phyloP scores from a whole-genome alignment of 2,888 invertebrate species.

The Branchipolynoe longqiensis region DNA sequence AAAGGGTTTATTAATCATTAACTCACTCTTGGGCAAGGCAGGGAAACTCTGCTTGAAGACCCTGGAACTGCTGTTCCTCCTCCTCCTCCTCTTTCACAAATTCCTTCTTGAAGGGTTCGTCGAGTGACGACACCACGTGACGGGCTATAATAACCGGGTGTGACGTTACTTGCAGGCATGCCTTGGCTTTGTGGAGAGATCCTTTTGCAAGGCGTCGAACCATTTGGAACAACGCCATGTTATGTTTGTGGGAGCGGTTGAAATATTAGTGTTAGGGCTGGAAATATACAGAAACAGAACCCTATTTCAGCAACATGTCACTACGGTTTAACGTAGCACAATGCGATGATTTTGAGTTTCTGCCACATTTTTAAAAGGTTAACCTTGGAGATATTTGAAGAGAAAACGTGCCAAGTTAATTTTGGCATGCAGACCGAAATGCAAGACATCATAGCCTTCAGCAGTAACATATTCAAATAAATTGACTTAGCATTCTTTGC shows the following conservation, averaged over 20 bases:
- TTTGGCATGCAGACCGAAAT: too few relatives aligned
- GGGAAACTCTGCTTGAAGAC: slow-evolving; percentile 77
- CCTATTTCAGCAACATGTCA: too few relatives aligned
- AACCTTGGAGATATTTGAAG: too few relatives aligned
- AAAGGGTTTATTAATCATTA: not conserved
- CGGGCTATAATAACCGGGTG: not conserved
- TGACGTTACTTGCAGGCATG: not conserved
- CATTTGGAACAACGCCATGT: slow-evolving; percentile 3
- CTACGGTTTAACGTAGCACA: too few relatives aligned
- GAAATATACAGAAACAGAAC: too few relatives aligned
- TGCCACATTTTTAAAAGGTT: too few relatives aligned
- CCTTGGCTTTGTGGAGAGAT: not conserved
- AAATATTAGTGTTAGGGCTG: not conserved
- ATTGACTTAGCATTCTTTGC: too few relatives aligned
- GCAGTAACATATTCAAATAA: too few relatives aligned
- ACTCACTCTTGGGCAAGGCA: slow-evolving; percentile 77
- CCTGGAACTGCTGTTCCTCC: slow-evolving; percentile 69
- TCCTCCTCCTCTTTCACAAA: not conserved
- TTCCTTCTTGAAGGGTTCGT: too few relatives aligned
- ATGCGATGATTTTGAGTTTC: too few relatives aligned
- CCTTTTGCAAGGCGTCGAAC: not conserved
- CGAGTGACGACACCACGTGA: not conserved
- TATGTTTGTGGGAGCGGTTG: not conserved
- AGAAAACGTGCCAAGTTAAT: too few relatives aligned
- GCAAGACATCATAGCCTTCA: too few relatives aligned